Conservation (phyloP, 2,888 invertebrate genomes). For the Melipona beecheii region DNA sequence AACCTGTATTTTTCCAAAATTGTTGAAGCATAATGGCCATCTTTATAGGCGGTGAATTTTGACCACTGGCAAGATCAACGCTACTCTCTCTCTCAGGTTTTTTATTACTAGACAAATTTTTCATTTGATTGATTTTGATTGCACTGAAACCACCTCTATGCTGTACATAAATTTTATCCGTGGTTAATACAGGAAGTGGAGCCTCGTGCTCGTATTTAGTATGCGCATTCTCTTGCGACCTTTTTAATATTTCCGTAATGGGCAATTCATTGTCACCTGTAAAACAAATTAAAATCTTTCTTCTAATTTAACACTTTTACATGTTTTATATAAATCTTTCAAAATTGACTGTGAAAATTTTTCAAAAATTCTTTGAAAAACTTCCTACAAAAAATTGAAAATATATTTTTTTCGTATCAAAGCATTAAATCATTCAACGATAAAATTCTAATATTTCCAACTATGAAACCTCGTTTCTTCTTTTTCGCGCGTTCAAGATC, state of each 20-base stretch:
- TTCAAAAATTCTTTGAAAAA: no score
- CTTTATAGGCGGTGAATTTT: conserved; percentile 72
- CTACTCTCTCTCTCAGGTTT: neutral
- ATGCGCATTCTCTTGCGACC: conserved; percentile 74
- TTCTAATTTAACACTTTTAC: neutral
- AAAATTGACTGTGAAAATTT: no score
- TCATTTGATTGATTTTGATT: conserved; percentile 71
- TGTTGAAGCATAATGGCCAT: conserved; percentile 80
- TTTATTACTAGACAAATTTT: conserved; percentile 7
- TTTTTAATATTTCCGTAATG: conserved; percentile 79
- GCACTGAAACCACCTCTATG: conserved; percentile 80
- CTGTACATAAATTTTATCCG: conserved; percentile 81
- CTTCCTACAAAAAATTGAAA: neutral
- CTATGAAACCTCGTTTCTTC: conserved; percentile 22
- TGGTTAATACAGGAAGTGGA: conserved; percentile 76
- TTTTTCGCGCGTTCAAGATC: conserved; percentile 21
- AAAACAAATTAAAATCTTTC: neutral
- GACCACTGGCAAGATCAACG: conserved; percentile 1
- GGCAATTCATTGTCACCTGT: conserved; percentile 75
- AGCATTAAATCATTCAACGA: neutral
- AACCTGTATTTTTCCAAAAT: conserved; percentile 75
- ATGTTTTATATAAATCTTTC: neutral
- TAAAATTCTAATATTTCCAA: conserved; percentile 21
- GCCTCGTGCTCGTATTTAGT: conserved; percentile 77
- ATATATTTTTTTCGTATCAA: neutral